These are phyloP conservation scores for Pseudomyrmex sp. DNA, from an alignment of 1,140 invertebrate genomes.

Conservation along the genomic window DNA sequence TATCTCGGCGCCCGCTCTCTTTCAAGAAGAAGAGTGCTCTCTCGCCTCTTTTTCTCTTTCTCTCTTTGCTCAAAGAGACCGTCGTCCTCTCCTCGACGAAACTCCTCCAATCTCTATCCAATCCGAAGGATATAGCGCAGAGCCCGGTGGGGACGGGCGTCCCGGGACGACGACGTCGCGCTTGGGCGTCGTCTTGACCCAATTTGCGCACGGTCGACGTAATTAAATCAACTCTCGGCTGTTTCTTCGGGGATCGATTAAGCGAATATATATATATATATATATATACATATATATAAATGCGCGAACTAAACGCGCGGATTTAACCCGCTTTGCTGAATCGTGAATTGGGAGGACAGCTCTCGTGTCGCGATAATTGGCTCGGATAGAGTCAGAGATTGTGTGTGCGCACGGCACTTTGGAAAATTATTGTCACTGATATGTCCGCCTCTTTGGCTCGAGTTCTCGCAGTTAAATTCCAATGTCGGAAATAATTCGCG, in stretches of 20 bases:
- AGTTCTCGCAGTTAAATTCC: background rate
- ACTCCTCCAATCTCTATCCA: conserved; percentile 15
- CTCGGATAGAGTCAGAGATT: background rate
- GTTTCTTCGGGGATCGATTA: conserved; percentile 56
- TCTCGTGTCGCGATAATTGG: conserved; percentile 29
- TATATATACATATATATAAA: no score
- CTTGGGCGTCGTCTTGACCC: conserved; percentile 72
- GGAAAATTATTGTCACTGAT: conserved; percentile 14
- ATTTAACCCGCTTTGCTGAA: conserved; percentile 35
- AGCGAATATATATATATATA: background rate
- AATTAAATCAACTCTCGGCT: conserved; percentile 70
- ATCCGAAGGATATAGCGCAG: conserved; percentile 17
- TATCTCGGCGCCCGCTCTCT: background rate
- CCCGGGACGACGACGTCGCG: conserved; percentile 24
- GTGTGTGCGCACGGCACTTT: background rate
- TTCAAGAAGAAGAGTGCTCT: background rate
- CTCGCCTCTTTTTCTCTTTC: no score
- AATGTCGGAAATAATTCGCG: background rate
- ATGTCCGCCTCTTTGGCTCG: no score
- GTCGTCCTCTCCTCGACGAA: background rate
- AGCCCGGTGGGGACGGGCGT: conserved; percentile 13
- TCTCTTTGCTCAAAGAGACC: background rate
- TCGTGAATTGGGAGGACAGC: conserved; percentile 20
- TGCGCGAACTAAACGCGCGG: conserved; percentile 21
- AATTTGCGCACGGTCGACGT: conserved; percentile 74